Base-by-base conservation (phyloP, 2,888 invertebrate genomes). In the Scaeva pyrastri region DNA sequence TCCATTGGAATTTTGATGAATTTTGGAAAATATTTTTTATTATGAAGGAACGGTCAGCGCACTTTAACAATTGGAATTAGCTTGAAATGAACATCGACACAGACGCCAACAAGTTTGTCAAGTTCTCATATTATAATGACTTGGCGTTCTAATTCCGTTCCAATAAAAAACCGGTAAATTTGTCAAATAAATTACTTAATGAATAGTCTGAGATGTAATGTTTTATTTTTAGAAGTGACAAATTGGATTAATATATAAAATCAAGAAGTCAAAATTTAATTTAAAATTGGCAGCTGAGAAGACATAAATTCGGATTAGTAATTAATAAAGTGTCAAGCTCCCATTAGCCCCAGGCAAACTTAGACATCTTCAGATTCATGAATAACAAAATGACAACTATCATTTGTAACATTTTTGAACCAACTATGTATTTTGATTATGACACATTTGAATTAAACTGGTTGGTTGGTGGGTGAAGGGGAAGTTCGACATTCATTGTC, bases 71-170 rank as follows among this genome's bases (percentile, higher is more conserved):
- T 52, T 52, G 14, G 7, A 10, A 7, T 55, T 71, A 31, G 5
- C 39, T 73, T 50, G 8, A 70, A 72, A 43, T 81, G 23, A 39
- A 5, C 31, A 14, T 16, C 56, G 58, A 73, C 36, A 68, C 14
- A 23, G 12, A 50, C 12, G 31, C 8, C 5, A 21, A 45, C 77
- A 48, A 77, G 73, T 72, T 77, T 72, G 77, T 66, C 66, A 60
- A 66, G 52, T 26, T 52, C 55, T 45, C 60, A 73, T 60, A 41
- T 26, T 43, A 73, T 60, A 41, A 39, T 43, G 21, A 45, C 62
- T 64, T 70, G 56, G 31, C 64, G 81, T 81, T 76, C 81, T 81
- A 81, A 81, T 81, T 81, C 62, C 48, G 64, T 45, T 50, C 31
- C 23, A 58, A 39, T 36, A 52, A 19, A n/a, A 75, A 81, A 81